Conservation (phyloP, 1,140 invertebrate species). For the Drosophila aff. region DNA sequence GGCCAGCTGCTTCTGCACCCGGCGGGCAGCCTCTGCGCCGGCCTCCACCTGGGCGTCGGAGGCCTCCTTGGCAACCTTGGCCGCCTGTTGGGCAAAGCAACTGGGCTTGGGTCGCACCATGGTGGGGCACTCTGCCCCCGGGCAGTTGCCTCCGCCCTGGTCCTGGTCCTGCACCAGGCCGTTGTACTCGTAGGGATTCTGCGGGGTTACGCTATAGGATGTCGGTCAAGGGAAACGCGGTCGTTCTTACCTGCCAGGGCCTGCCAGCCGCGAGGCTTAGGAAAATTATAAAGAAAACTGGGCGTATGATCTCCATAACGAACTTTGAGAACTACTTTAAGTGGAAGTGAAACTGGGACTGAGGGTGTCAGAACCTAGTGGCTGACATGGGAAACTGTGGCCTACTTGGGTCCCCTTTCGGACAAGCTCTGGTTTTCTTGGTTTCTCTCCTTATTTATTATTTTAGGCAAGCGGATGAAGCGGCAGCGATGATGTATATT, state of each 20-base stretch:
- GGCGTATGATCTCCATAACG: not conserved
- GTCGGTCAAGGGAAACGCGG: not conserved
- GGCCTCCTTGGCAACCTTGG: slow-evolving; percentile 88
- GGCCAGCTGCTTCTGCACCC: slow-evolving; percentile 84
- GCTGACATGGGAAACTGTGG: not conserved
- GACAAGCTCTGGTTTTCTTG: not conserved
- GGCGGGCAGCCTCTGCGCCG: not conserved
- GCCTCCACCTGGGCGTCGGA: slow-evolving; percentile 61
- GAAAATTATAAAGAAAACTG: not conserved
- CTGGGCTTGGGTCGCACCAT: not conserved
- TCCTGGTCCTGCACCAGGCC: not conserved
- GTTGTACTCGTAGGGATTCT: not conserved
- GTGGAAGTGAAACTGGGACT: not conserved
- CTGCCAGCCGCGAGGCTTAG: not conserved
- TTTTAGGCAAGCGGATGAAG: not conserved
- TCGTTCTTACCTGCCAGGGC: not conserved
- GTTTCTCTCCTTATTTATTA: not conserved
- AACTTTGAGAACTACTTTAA: no score
- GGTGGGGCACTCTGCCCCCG: not conserved
- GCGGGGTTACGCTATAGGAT: not conserved
- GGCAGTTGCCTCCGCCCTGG: not conserved
- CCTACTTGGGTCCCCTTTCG: not conserved
- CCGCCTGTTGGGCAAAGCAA: slow-evolving; percentile 88
- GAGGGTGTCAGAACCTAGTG: not conserved
- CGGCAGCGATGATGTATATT: no score